Evolutionary conservation across 2,797 vertebrate species (phyloP).

Genomic region (Thamnophis elegans): DNA sequence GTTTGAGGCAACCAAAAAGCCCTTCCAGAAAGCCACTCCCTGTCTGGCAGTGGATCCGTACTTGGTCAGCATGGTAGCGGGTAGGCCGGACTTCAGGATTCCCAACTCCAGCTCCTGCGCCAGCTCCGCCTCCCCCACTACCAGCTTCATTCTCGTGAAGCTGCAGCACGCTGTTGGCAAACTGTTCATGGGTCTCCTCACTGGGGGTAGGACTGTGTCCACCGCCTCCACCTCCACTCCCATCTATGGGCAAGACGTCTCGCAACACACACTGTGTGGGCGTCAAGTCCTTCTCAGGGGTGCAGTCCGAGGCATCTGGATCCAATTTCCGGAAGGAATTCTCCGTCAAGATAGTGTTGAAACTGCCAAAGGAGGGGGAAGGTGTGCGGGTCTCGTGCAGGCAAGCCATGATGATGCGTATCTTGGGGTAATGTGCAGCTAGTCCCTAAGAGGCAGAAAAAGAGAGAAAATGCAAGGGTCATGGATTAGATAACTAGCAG

Average conservation of each 20-base stretch:
- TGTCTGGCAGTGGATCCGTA: slow-evolving; percentile 77
- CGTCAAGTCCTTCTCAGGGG: slow-evolving; percentile 90
- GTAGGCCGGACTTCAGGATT: slow-evolving; percentile 70
- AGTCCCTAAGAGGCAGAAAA: background rate
- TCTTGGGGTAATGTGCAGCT: slow-evolving; percentile 22
- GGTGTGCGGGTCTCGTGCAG: slow-evolving; percentile 87
- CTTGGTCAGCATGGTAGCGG: slow-evolving; percentile 77
- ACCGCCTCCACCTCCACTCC: slow-evolving; percentile 70
- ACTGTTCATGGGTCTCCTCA: slow-evolving; percentile 80
- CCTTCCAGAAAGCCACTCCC: slow-evolving; percentile 90
- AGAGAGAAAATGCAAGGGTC: background rate
- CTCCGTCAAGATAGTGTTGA: slow-evolving; percentile 82
- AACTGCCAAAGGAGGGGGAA: slow-evolving; percentile 88
- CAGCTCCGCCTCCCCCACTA: slow-evolving; percentile 56
- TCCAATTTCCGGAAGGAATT: slow-evolving; percentile 83
- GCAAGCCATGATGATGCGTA: slow-evolving; percentile 81
- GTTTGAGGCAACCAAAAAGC: slow-evolving; percentile 90
- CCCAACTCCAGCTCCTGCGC: slow-evolving; percentile 62
- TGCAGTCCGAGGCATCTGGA: slow-evolving; percentile 86
- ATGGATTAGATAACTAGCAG: background rate
- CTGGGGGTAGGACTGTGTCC: slow-evolving; percentile 77
- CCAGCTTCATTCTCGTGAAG: slow-evolving; percentile 81
- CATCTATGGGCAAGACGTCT: slow-evolving; percentile 86
- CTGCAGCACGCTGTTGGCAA: slow-evolving; percentile 85
- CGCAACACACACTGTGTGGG: slow-evolving; percentile 92